These are phyloP conservation scores for Amblyopsis rosae DNA, from an alignment of 2,113 vertebrate genomes.

Conservation along the genomic window DNA sequence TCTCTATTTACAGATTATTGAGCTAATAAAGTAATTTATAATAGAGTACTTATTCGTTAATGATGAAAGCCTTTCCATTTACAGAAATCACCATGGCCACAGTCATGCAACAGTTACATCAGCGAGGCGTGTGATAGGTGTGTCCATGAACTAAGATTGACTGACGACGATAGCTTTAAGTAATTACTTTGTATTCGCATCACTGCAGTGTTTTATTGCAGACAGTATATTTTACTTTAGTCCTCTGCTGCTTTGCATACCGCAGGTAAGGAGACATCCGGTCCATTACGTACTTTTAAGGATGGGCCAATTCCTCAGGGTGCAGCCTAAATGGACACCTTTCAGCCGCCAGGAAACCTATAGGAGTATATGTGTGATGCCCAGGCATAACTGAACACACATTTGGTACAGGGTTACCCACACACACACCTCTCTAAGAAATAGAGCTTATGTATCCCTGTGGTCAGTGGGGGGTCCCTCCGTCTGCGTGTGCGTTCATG, in stretches of 20 bases:
- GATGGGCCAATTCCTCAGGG: conserved; percentile 40
- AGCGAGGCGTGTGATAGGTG: no score
- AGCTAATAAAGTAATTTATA: not conserved
- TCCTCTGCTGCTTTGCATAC: conserved; percentile 20
- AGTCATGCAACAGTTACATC: no score
- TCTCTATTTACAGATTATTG: not conserved
- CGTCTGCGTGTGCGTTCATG: not conserved
- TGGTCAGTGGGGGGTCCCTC: conserved; percentile 1
- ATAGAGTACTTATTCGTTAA: not conserved
- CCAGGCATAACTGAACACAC: conserved; percentile 54
- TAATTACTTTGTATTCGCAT: no score
- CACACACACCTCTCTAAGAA: no score
- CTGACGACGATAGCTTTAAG: no score
- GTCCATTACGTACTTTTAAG: conserved; percentile 32
- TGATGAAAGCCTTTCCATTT: no score
- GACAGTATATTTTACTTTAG: conserved; percentile 15
- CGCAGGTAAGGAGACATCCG: conserved; percentile 19
- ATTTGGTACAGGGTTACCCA: conserved; percentile 35
- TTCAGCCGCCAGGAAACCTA: conserved; percentile 23
- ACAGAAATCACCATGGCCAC: no score
- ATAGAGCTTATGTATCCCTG: conserved; percentile 34
- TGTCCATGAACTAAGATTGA: no score
- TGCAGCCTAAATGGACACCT: conserved; percentile 35
- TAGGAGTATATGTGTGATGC: conserved; percentile 32
- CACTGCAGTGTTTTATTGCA: conserved; percentile 2